A percentile compares a stretch with the other conserved stretches of the same genome.
Evolutionary conservation across 2,113 vertebrate species (phyloP).

Genomic region (Lepus timidus): DNA sequence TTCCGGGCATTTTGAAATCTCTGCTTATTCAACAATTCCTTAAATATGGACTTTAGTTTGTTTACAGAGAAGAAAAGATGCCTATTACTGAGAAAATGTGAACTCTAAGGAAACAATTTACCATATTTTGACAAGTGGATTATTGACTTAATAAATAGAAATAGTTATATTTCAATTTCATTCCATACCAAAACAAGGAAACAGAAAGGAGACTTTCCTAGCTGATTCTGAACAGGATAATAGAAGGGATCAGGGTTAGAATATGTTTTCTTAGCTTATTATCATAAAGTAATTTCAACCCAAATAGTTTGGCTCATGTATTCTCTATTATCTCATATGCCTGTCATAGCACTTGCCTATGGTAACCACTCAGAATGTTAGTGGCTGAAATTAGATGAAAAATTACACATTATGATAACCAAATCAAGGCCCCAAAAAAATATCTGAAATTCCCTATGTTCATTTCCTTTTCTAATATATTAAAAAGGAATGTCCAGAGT

Average conservation of each 20-base stretch:
- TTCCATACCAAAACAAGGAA: background rate
- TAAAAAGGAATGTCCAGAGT: background rate
- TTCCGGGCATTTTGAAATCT: background rate
- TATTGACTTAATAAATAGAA: slow-evolving; percentile 45
- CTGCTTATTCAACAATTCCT: background rate
- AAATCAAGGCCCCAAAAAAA: background rate
- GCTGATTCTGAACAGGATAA: background rate
- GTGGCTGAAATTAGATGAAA: slow-evolving; percentile 19
- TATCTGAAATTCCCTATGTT: background rate
- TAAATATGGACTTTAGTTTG: slow-evolving; percentile 12
- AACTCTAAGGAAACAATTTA: slow-evolving; percentile 10
- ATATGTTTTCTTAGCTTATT: slow-evolving; percentile 39
- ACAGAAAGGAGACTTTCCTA: background rate
- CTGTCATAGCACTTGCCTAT: background rate
- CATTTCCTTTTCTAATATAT: background rate
- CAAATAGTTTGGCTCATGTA: slow-evolving; percentile 49
- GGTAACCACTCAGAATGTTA: slow-evolving; percentile 52
- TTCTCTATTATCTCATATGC: background rate
- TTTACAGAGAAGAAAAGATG: slow-evolving; percentile 5
- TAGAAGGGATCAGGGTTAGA: slow-evolving; percentile 1
- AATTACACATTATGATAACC: background rate
- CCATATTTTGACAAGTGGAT: slow-evolving; percentile 12
- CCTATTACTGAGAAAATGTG: background rate
- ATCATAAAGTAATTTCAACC: slow-evolving; percentile 57
- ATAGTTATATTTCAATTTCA: background rate